Percentiles rank a stretch among this genome's conserved stretches.
phyloP scores from a whole-genome alignment of 2,888 invertebrate species.

The Chrysomela aeneicollis region DNA sequence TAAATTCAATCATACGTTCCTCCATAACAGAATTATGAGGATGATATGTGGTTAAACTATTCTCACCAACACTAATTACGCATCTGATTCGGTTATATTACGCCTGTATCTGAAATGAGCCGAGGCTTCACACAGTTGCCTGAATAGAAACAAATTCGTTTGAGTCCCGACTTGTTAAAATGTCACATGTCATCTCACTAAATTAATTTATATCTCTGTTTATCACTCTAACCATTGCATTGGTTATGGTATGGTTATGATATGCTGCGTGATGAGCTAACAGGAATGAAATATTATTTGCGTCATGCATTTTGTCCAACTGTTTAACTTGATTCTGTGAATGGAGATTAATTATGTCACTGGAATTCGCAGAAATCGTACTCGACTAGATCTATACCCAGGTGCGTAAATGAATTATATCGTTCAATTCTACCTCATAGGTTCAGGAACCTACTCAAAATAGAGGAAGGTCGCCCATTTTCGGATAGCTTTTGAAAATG shows the following conservation, averaged over 20 bases:
- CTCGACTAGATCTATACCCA: too few species aligned
- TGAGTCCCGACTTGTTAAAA: conserved; percentile 10
- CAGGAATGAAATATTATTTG: not conserved
- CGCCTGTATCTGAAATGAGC: conserved; percentile 26
- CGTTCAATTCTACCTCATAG: too few species aligned
- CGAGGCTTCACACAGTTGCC: not conserved
- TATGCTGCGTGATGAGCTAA: not conserved
- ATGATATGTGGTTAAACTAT: conserved; percentile 36
- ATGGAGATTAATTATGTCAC: too few species aligned
- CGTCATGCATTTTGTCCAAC: not conserved
- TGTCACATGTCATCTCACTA: conserved; percentile 15
- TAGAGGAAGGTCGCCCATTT: too few species aligned
- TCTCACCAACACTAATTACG: conserved; percentile 36
- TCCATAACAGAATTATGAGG: conserved; percentile 35
- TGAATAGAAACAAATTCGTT: not conserved
- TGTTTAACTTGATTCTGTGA: too few species aligned
- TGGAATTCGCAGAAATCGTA: too few species aligned
- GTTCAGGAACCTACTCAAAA: too few species aligned
- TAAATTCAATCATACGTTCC: conserved; percentile 22
- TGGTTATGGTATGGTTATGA: not conserved
- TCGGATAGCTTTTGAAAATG: too few species aligned
- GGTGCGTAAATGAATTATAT: too few species aligned
- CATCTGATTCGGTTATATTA: conserved; percentile 34
- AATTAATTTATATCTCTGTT: not conserved
- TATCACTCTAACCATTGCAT: not conserved